These are phyloP conservation scores for Gasterosteus nipponicus DNA, from an alignment of 2,113 vertebrate species.

Conservation along the genomic window DNA sequence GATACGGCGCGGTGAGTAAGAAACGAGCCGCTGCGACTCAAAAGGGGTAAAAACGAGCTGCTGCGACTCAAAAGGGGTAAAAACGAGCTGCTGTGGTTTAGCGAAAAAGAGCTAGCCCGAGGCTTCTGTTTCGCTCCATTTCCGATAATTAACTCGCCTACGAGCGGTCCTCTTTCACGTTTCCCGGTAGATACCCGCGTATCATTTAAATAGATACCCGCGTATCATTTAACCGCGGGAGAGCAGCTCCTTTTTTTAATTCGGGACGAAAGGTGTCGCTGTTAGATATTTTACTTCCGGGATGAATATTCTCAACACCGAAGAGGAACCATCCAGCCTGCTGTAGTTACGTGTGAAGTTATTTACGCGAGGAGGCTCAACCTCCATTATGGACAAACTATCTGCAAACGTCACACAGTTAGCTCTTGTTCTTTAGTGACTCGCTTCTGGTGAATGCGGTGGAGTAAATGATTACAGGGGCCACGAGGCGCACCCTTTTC, in stretches of 20 bases:
- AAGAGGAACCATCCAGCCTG: neutral
- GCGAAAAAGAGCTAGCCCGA: neutral
- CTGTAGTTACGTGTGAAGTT: no score
- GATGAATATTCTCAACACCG: neutral
- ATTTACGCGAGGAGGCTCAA: no score
- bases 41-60: fast-evolving
- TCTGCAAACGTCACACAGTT: no score
- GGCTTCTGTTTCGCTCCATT: neutral
- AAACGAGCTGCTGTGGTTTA: neutral
- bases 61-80: fast-evolving
- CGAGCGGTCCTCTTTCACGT: neutral
- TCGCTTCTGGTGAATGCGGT: no score
- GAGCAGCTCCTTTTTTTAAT: neutral
- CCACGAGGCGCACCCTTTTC: neutral
- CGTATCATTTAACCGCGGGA: fast-evolving
- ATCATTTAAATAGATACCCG: no score
- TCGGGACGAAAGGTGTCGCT: neutral
- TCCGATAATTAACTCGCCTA: neutral
- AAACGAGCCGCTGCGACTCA: fast-evolving
- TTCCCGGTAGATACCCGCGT: neutral
- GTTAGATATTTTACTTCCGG: constrained; percentile 4
- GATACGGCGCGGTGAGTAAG: constrained; percentile 76
- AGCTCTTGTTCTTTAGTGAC: neutral
- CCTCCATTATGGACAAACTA: no score
- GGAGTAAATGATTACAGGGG: neutral